phyloP scores from a whole-genome alignment of 1,140 invertebrate genomes.

The Penaeus vannamei region DNA sequence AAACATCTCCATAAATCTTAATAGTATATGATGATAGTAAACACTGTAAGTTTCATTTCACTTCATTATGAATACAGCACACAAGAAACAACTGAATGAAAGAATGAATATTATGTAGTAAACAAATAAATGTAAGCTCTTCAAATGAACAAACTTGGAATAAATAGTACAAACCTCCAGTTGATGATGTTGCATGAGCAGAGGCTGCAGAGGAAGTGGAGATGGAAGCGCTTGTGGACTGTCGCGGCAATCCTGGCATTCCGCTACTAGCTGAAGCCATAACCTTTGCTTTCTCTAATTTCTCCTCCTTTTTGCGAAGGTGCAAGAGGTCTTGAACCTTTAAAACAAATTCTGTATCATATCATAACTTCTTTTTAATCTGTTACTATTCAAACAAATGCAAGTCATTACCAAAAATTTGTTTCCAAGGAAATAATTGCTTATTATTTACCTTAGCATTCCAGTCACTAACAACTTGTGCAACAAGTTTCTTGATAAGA shows the following conservation, averaged over 20 bases:
- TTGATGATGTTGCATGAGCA: conserved; percentile 48
- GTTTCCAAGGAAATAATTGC: neutral
- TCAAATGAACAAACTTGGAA: neutral
- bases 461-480: conserved; percentile 62
- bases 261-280: conserved; percentile 31
- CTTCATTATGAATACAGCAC: too few species aligned
- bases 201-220: conserved; percentile 56
- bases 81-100: neutral
- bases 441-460: conserved; percentile 57
- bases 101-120: neutral
- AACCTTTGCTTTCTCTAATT: conserved; percentile 72
- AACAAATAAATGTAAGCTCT: too few species aligned
- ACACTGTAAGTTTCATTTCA: too few species aligned
- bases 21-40: too few species aligned
- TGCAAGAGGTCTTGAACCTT: conserved; percentile 74
- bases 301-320: conserved; percentile 75
- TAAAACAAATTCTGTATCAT: neutral
- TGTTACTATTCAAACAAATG: neutral
- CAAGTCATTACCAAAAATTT: too few species aligned
- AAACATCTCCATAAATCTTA: too few species aligned
- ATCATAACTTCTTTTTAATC: too few species aligned
- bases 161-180: conserved; percentile 40
- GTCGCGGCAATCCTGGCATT: conserved; percentile 30
- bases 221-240: conserved; percentile 51
- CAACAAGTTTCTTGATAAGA: conserved; percentile 53